Evolutionary conservation across 2,888 invertebrate species (phyloP).

Genomic region (Pseudanteris insignis): DNA sequence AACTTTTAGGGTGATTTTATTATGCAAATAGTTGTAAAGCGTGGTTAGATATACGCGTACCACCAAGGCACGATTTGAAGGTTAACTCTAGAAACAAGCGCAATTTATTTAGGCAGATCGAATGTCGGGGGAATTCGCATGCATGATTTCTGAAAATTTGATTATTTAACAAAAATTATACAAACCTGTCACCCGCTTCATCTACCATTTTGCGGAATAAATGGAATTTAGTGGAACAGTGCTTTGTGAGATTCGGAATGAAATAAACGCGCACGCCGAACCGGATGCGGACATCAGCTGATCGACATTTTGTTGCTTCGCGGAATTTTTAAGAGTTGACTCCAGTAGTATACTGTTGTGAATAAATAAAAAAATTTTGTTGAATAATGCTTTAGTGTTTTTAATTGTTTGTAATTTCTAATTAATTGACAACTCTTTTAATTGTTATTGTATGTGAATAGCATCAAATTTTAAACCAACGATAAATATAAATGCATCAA

Average conservation of each 20-base stretch:
- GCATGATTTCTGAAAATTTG: constrained; percentile 11
- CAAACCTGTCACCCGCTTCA: constrained; percentile 66
- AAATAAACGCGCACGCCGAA: constrained; percentile 45
- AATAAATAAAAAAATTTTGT: background rate
- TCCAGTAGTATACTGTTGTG: constrained; percentile 20
- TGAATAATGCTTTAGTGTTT: too few relatives aligned
- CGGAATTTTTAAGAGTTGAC: constrained; percentile 5
- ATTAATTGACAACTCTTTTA: too few relatives aligned
- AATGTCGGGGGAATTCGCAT: background rate
- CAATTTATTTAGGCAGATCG: background rate
- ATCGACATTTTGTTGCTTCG: constrained; percentile 28
- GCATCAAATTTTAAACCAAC: too few relatives aligned
- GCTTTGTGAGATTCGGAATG: constrained; percentile 48
- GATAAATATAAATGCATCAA: too few relatives aligned
- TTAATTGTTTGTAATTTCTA: too few relatives aligned
- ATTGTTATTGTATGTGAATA: too few relatives aligned
- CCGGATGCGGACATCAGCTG: constrained; percentile 60
- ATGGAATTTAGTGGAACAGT: constrained; percentile 50
- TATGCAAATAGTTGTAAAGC: constrained; percentile 5
- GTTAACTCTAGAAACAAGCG: constrained; percentile 16
- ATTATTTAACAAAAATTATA: constrained; percentile 45
- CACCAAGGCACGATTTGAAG: constrained; percentile 9
- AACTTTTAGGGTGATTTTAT: background rate
- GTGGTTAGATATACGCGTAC: background rate
- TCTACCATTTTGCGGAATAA: constrained; percentile 58